Conservation (phyloP, 1,140 invertebrate species). For the Sitophilus oryzae region DNA sequence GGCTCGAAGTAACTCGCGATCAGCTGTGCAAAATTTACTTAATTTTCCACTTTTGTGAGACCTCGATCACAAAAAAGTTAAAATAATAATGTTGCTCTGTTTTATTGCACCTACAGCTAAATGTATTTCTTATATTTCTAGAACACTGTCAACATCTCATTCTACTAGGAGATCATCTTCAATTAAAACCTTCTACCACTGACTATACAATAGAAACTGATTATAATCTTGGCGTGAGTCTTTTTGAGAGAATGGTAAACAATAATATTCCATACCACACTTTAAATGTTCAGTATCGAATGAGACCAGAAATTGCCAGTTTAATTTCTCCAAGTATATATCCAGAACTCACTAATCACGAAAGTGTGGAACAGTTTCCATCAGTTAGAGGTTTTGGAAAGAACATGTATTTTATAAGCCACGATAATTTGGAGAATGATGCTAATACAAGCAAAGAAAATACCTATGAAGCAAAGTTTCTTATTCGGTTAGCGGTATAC, state of each 20-base stretch:
- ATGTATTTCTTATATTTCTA: slow-evolving; percentile 57
- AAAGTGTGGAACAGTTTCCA: neutral
- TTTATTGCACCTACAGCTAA: too few relatives aligned
- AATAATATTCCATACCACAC: slow-evolving; percentile 51
- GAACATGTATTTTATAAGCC: neutral
- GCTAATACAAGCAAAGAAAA: slow-evolving; percentile 55
- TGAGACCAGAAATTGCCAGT: slow-evolving; percentile 58
- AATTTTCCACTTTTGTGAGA: too few relatives aligned
- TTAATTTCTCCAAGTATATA: slow-evolving; percentile 60
- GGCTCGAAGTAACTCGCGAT: too few relatives aligned
- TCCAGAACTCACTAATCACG: slow-evolving; percentile 50
- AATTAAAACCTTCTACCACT: slow-evolving; percentile 60
- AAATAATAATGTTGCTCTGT: too few relatives aligned
- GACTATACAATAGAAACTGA: slow-evolving; percentile 53
- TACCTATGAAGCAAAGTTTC: slow-evolving; percentile 53
- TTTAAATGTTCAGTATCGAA: slow-evolving; percentile 58
- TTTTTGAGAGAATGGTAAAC: slow-evolving; percentile 66
- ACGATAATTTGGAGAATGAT: slow-evolving; percentile 42
- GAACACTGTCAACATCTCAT: slow-evolving; percentile 70
- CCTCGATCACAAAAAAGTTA: too few relatives aligned
- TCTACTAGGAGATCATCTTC: slow-evolving; percentile 63
- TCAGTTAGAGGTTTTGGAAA: neutral
- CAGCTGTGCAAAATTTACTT: too few relatives aligned
- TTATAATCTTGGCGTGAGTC: slow-evolving; percentile 54
- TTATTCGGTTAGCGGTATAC: slow-evolving; percentile 53